Conservation (phyloP, 2,888 invertebrate genomes). For the Sipha maydis region DNA sequence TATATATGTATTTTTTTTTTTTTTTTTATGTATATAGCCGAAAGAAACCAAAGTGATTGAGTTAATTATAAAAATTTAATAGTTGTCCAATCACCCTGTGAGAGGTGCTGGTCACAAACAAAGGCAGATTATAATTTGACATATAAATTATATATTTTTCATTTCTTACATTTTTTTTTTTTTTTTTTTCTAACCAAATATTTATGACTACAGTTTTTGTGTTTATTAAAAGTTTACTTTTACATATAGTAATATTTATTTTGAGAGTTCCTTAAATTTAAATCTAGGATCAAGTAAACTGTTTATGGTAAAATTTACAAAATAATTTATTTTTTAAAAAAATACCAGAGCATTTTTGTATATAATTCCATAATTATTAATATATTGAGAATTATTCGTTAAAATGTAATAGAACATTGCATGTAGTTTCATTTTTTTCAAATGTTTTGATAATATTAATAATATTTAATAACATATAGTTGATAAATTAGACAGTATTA, state of each 20-base stretch:
- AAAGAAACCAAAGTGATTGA: constrained; percentile 59
- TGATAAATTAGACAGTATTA: background rate
- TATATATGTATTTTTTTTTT: constrained; percentile 53
- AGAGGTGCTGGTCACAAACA: constrained; percentile 53
- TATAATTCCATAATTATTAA: constrained; percentile 22
- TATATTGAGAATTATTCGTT: background rate
- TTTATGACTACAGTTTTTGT: constrained; percentile 9
- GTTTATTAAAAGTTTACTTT: constrained; percentile 3
- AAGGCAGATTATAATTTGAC: constrained; percentile 56
- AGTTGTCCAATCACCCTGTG: constrained; percentile 50
- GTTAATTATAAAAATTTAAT: constrained; percentile 39
- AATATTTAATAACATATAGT: background rate
- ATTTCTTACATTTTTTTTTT: constrained; percentile 47
- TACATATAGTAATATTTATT: constrained; percentile 36
- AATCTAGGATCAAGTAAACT: constrained; percentile 32
- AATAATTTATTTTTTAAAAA: constrained; percentile 15
- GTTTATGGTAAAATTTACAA: background rate
- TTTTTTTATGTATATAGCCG: constrained; percentile 57
- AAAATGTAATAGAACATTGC: background rate
- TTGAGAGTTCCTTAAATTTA: constrained; percentile 36
- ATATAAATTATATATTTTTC: constrained; percentile 22
- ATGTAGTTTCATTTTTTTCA: background rate
- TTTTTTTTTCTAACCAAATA: constrained; percentile 24
- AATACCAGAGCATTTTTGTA: background rate
- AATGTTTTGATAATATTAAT: background rate